Evolutionary conservation across 1,140 invertebrate species (phyloP).

Genomic region (Trichoplusia ni): DNA sequence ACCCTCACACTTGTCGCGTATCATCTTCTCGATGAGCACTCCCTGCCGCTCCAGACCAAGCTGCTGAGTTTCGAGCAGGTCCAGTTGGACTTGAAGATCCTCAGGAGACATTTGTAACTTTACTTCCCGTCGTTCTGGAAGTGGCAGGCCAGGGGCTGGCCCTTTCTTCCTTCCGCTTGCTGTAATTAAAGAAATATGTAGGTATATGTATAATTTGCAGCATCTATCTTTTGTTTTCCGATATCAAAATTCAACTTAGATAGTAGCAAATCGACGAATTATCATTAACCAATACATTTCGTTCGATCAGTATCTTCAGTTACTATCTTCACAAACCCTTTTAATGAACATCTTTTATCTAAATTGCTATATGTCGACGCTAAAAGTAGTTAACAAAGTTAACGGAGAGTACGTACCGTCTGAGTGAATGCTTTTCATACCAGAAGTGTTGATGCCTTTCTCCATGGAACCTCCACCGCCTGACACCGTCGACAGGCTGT

Average conservation of each 20-base stretch:
- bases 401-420: slow-evolving; percentile 54
- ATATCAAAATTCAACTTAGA: too few relatives aligned
- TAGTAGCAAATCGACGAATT: too few relatives aligned
- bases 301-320: too few relatives aligned
- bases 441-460: slow-evolving; percentile 54
- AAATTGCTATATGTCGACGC: too few relatives aligned
- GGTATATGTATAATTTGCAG: too few relatives aligned
- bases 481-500: slow-evolving; percentile 65
- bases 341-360: too few relatives aligned
- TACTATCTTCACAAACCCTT: neutral
- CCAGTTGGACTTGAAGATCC: slow-evolving; percentile 82
- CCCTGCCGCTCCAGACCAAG: slow-evolving; percentile 94
- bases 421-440: slow-evolving; percentile 42
- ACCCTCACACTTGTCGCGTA: slow-evolving; percentile 89
- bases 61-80: slow-evolving; percentile 92
- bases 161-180: slow-evolving; percentile 86
- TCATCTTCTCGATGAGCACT: slow-evolving; percentile 92
- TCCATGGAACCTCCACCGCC: slow-evolving; percentile 57
- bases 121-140: slow-evolving; percentile 85
- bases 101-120: slow-evolving; percentile 75
- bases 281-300: too few relatives aligned
- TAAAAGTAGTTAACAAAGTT: too few relatives aligned
- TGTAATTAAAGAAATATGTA: neutral
- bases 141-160: slow-evolving; percentile 89
- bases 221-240: too few relatives aligned